A percentile compares a stretch with the other conserved stretches of the same genome.
Evolutionary conservation across 2,888 invertebrate species (phyloP).

Genomic region (Cactoblastis cactorum): DNA sequence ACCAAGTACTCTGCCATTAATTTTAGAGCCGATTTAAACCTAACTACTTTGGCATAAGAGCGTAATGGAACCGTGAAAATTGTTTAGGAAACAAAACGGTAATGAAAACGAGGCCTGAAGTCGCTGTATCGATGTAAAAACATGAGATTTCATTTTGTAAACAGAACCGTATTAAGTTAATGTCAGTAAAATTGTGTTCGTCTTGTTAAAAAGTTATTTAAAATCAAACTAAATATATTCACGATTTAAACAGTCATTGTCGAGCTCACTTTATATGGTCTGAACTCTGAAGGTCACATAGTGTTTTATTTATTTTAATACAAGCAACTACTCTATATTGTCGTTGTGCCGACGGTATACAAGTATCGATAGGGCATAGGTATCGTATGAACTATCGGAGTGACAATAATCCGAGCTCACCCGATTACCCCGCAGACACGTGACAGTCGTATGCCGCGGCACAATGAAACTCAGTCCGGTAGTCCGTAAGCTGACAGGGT

Average conservation of each 20-base stretch:
- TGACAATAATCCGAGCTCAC: neutral
- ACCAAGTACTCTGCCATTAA: neutral
- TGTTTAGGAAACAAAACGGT: constrained; percentile 1
- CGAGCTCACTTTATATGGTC: no score
- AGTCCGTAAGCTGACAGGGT: neutral
- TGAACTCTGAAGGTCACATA: no score
- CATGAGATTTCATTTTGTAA: constrained; percentile 6
- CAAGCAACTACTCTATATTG: neutral
- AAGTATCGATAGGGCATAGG: no score
- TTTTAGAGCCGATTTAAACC: neutral
- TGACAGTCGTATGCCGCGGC: constrained; percentile 4
- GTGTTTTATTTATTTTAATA: no score
- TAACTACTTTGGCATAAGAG: neutral
- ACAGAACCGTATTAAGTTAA: neutral
- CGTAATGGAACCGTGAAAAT: neutral
- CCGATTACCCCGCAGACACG: constrained; percentile 1
- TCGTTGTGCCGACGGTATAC: neutral
- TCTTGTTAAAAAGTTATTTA: neutral
- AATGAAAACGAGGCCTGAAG: constrained; percentile 1
- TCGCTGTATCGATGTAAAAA: neutral
- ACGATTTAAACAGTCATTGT: no score
- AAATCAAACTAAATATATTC: neutral
- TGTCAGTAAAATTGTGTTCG: neutral
- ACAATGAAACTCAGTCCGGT: neutral
- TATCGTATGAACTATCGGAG: no score